phyloP scores from a whole-genome alignment of 2,797 vertebrate species.

The Gadopsis bispinosus region DNA sequence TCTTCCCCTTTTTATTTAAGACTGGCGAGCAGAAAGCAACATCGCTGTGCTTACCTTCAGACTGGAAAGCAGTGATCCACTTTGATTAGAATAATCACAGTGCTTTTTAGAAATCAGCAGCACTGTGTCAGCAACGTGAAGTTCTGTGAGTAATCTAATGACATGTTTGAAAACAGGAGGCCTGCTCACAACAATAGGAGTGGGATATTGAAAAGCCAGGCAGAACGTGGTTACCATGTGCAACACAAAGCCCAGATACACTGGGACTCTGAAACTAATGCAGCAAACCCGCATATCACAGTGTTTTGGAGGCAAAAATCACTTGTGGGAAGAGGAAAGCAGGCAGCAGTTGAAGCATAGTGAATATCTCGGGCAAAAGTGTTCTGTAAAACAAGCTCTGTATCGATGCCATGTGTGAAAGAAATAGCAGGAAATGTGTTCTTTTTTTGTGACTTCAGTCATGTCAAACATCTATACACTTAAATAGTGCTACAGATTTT shows the following conservation, averaged over 20 bases:
- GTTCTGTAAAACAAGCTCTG: background rate
- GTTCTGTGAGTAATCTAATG: conserved; percentile 60
- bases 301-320: conserved; percentile 14
- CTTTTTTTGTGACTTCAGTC: background rate
- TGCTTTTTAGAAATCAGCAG: conserved; percentile 53
- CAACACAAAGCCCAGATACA: conserved; percentile 19
- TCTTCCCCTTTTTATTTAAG: conserved; percentile 29
- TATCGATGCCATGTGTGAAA: background rate
- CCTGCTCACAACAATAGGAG: conserved; percentile 39
- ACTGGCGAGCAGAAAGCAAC: conserved; percentile 9
- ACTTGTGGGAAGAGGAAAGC: conserved; percentile 6
- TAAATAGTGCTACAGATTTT: background rate
- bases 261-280: conserved; percentile 11
- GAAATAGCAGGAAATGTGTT: background rate
- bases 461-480: background rate
- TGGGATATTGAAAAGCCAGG: conserved; percentile 40
- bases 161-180: conserved; percentile 53
- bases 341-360: background rate
- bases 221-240: conserved; percentile 29
- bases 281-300: conserved; percentile 7
- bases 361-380: background rate
- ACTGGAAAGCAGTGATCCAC: conserved; percentile 53
- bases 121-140: conserved; percentile 50
- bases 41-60: conserved; percentile 31
- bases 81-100: conserved; percentile 64